A percentile compares a stretch with the other conserved stretches of the same genome.
phyloP scores from a whole-genome alignment of 1,140 invertebrate genomes.

The Drosophila eugracilis region DNA sequence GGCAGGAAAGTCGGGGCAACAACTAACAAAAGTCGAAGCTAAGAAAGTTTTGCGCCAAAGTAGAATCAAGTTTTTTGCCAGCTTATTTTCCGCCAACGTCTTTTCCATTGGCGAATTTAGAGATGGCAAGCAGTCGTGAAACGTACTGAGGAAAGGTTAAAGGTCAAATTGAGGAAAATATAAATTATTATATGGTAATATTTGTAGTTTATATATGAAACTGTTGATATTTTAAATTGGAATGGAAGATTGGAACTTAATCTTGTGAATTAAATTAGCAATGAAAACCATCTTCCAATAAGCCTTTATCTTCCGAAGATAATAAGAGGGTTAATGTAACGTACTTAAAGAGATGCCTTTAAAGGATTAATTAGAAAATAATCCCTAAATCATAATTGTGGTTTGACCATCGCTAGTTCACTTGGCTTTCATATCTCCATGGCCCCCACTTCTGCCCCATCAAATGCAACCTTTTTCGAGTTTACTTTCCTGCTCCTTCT shows the following conservation, averaged over 20 bases:
- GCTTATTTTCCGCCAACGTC: constrained; percentile 77
- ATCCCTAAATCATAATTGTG: constrained; percentile 21
- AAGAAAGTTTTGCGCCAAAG: constrained; percentile 74
- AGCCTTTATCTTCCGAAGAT: neutral
- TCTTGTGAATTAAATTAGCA: neutral
- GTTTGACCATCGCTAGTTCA: constrained; percentile 26
- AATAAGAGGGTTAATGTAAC: neutral
- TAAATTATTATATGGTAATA: neutral
- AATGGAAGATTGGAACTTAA: no score
- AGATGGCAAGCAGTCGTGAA: constrained; percentile 8
- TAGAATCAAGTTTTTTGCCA: constrained; percentile 73
- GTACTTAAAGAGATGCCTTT: neutral
- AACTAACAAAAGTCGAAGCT: constrained; percentile 59
- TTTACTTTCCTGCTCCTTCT: constrained; percentile 48
- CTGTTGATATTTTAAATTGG: neutral
- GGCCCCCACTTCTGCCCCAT: constrained; percentile 13
- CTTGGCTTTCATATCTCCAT: constrained; percentile 23
- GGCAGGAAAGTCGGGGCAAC: constrained; percentile 16
- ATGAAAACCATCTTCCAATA: no score
- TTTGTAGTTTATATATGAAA: no score
- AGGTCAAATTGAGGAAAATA: neutral
- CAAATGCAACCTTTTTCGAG: constrained; percentile 55
- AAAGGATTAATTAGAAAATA: constrained; percentile 4
- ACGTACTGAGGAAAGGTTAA: neutral
- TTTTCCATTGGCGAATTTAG: constrained; percentile 58